These are phyloP conservation scores for Carterocephalus palaemon DNA, from an alignment of 2,888 invertebrate species.

Conservation along the genomic window DNA sequence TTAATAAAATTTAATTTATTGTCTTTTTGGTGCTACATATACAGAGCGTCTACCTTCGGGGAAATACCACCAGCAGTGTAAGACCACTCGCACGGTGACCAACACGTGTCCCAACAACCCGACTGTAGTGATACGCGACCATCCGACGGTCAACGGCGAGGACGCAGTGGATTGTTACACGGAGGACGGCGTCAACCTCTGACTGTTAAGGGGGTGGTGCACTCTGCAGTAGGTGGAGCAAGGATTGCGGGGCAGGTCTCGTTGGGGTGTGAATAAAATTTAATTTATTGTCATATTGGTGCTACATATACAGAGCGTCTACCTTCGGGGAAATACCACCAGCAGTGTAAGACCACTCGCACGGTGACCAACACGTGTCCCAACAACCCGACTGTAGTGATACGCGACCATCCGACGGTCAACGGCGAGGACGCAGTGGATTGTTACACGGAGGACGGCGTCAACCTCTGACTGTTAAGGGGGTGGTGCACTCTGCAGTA, in stretches of 20 bases:
- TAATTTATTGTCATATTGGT: background rate
- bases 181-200: constrained; percentile 62
- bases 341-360: constrained; percentile 52
- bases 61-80: constrained; percentile 58
- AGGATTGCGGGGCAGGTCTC: constrained; percentile 11
- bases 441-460: constrained; percentile 55
- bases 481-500: constrained; percentile 78
- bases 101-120: constrained; percentile 56
- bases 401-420: constrained; percentile 51
- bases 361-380: constrained; percentile 48
- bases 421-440: constrained; percentile 54
- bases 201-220: constrained; percentile 76
- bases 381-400: constrained; percentile 62
- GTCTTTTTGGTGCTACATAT: background rate
- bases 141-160: constrained; percentile 52
- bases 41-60: too few species aligned
- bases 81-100: constrained; percentile 46
- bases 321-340: too few species aligned
- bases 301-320: too few species aligned
- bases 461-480: constrained; percentile 69
- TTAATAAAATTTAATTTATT: background rate
- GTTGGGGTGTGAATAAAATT: background rate
- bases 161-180: constrained; percentile 50
- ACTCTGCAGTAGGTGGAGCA: constrained; percentile 76
- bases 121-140: constrained; percentile 59